Evolutionary conservation across 2,797 vertebrate genomes (phyloP).

Genomic region (Uromys caudimaculatus): DNA sequence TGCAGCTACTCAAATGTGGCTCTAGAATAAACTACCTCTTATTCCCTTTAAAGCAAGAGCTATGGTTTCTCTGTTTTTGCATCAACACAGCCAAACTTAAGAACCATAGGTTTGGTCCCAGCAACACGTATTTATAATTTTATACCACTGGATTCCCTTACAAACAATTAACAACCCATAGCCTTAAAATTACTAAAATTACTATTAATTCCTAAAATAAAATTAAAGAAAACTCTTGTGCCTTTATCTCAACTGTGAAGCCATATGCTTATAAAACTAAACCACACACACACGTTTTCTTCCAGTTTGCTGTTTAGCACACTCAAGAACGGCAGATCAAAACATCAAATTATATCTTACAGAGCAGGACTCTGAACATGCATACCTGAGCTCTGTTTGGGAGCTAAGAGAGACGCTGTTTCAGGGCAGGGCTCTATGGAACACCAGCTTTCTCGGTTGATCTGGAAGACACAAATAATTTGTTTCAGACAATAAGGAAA

Average conservation of each 20-base stretch:
- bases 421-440: slow-evolving; percentile 85
- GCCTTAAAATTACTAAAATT: background rate
- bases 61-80: background rate
- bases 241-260: slow-evolving; percentile 61
- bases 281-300: background rate
- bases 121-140: background rate
- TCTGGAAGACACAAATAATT: slow-evolving; percentile 86
- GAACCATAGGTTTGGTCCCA: background rate
- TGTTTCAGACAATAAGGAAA: slow-evolving; percentile 31
- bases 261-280: slow-evolving; percentile 54
- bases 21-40: background rate
- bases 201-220: slow-evolving; percentile 1
- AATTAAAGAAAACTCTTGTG: slow-evolving; percentile 15
- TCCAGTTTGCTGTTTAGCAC: background rate
- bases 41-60: background rate
- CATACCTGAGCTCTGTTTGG: slow-evolving; percentile 85
- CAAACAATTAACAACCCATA: background rate
- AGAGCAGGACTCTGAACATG: background rate
- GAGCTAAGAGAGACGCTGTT: slow-evolving; percentile 83
- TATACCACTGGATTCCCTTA: background rate
- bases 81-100: background rate
- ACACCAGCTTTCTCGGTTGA: slow-evolving; percentile 93
- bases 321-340: background rate
- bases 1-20: background rate
- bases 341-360: background rate